phyloP scores from a whole-genome alignment of 2,113 vertebrate genomes.

The Apteryx owenii region DNA sequence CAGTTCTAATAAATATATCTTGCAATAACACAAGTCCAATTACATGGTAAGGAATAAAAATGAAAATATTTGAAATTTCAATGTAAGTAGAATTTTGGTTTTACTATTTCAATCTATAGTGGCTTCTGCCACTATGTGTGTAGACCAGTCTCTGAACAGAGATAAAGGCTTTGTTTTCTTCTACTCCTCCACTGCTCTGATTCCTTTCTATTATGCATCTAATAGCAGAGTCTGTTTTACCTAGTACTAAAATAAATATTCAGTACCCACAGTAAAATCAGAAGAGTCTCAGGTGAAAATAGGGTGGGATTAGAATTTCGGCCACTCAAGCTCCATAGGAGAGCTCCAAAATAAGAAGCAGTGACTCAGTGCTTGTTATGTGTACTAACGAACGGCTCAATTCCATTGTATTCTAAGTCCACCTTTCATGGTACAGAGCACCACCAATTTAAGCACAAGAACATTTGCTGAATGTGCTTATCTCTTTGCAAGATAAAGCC shows the following conservation, averaged over 20 bases:
- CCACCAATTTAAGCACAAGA: not conserved
- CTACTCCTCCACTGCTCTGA: not conserved
- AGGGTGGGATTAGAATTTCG: not conserved
- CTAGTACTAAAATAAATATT: not conserved
- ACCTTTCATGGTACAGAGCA: not conserved
- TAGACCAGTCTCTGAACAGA: not conserved
- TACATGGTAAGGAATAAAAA: not conserved
- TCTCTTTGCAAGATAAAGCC: not conserved
- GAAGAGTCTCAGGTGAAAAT: not conserved
- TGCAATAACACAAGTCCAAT: not conserved
- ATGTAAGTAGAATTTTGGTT: not conserved
- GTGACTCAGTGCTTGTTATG: not conserved
- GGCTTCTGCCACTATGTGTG: not conserved
- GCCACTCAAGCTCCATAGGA: not conserved
- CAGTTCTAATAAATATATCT: not conserved
- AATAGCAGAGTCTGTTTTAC: not conserved
- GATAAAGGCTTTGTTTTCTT: not conserved
- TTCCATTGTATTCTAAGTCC: not conserved
- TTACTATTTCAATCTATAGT: not conserved
- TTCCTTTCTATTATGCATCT: not conserved
- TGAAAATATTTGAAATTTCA: not conserved
- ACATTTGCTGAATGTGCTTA: not conserved
- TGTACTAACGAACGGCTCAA: not conserved
- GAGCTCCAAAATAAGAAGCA: not conserved
- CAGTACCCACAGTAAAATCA: not conserved